phyloP scores from a whole-genome alignment of 2,888 invertebrate species.

The Norana najaformis region DNA sequence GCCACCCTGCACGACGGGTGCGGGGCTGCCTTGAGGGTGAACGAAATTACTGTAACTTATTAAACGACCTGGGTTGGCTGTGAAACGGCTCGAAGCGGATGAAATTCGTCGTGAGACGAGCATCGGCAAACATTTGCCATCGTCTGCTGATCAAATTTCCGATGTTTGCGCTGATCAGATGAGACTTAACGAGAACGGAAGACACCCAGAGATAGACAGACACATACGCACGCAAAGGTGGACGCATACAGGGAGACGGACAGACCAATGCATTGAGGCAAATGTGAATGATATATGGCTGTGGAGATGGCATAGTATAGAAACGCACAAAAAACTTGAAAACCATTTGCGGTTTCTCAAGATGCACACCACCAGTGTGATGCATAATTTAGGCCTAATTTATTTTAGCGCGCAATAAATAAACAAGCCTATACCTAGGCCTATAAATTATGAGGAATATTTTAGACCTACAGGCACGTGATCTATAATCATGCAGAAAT shows the following conservation, averaged over 20 bases:
- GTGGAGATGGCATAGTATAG: not conserved
- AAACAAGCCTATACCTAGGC: no score
- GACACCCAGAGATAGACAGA: not conserved
- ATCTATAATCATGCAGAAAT: no score
- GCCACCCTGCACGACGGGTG: not conserved
- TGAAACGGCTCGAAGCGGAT: conserved; percentile 24
- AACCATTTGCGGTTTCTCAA: not conserved
- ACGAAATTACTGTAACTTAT: conserved; percentile 25
- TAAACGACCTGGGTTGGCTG: conserved; percentile 4
- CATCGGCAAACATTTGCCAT: not conserved
- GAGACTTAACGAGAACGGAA: conserved; percentile 14
- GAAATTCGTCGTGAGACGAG: conserved; percentile 1
- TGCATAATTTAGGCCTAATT: no score
- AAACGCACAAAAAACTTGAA: not conserved
- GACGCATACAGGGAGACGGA: not conserved
- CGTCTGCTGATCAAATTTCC: conserved; percentile 17
- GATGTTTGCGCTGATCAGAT: not conserved
- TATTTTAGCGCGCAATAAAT: no score
- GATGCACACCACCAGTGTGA: not conserved
- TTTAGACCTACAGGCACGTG: no score
- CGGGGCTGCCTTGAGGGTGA: not conserved
- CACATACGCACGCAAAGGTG: not conserved
- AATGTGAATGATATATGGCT: not conserved
- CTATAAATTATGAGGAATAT: no score
- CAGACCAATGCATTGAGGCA: not conserved